Evolutionary conservation across 1,140 invertebrate genomes (phyloP).

Genomic region (Temnothorax longispinosus): DNA sequence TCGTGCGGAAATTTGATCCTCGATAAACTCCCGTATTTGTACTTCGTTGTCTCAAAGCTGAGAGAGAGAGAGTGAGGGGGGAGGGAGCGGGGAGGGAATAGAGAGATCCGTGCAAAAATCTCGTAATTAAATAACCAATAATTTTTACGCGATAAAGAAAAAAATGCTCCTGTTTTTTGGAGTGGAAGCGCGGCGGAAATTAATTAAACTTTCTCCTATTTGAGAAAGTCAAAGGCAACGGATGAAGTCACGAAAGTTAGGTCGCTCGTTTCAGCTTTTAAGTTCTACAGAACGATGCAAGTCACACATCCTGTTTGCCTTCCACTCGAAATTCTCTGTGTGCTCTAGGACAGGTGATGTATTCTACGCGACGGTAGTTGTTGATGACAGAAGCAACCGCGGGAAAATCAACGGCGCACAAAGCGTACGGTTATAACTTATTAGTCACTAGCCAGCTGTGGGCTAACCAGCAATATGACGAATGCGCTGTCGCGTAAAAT

Average conservation of each 20-base stretch:
- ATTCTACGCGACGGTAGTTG: slow-evolving; percentile 37
- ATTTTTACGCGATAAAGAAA: background rate
- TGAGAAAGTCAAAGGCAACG: slow-evolving; percentile 31
- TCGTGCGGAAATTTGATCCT: slow-evolving; percentile 50
- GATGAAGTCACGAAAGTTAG: slow-evolving; percentile 40
- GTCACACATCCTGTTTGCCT: slow-evolving; percentile 43
- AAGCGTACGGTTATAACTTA: slow-evolving; percentile 40
- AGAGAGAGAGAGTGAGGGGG: background rate
- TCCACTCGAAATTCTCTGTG: slow-evolving; percentile 35
- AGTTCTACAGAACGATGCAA: slow-evolving; percentile 37
- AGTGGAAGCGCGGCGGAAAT: slow-evolving; percentile 2
- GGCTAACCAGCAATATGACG: background rate
- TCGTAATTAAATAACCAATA: slow-evolving; percentile 18
- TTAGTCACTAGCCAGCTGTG: slow-evolving; percentile 17
- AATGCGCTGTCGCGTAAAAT: background rate
- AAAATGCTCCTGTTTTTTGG: background rate
- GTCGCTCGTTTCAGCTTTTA: slow-evolving; percentile 27
- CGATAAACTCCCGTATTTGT: slow-evolving; percentile 41
- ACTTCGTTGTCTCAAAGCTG: slow-evolving; percentile 16
- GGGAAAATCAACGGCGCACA: slow-evolving; percentile 46
- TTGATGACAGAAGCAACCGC: slow-evolving; percentile 27
- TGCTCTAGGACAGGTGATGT: slow-evolving; percentile 6
- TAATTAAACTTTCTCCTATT: slow-evolving; percentile 37
- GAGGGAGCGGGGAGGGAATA: too few species aligned
- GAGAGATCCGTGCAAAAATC: background rate